Evolutionary conservation across 30 jellyfish, hydroid and myxozoan genomes (phyloP).

Genomic region (Phacellophora camtschatica): DNA sequence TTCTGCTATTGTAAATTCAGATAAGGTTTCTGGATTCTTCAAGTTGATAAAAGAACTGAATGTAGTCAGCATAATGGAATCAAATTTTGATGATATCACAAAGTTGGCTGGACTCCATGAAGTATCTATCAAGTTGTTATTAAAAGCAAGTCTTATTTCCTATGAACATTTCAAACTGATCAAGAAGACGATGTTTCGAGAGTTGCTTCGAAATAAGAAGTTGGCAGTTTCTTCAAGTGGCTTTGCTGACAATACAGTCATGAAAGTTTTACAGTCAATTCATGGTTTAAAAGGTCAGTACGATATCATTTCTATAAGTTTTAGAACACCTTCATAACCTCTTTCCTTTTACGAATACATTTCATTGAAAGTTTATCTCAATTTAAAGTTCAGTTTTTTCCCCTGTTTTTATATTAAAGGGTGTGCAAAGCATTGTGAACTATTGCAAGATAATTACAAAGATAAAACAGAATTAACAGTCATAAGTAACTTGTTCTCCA

Average conservation of each 20-base stretch:
- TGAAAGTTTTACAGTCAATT: constrained; percentile 19
- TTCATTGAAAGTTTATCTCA: too few species aligned
- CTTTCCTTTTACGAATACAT: not conserved
- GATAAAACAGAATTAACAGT: too few species aligned
- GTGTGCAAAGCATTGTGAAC: too few species aligned
- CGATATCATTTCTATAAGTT: not conserved
- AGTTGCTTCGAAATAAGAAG: not conserved
- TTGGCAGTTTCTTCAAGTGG: not conserved
- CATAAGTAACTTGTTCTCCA: too few species aligned
- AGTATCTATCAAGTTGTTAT: not conserved
- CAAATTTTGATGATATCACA: not conserved
- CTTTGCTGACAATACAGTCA: not conserved
- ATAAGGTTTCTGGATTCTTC: constrained; percentile 7
- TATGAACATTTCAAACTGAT: not conserved
- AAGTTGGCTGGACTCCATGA: not conserved
- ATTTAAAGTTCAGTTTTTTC: too few species aligned
- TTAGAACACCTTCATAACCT: too few species aligned
- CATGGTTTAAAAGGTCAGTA: constrained; percentile 2
- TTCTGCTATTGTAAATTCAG: not conserved
- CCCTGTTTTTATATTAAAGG: too few species aligned
- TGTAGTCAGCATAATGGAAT: not conserved
- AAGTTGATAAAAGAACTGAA: not conserved
- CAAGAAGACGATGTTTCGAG: not conserved
- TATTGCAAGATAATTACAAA: too few species aligned
- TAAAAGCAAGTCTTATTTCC: not conserved